A percentile compares a stretch with the other conserved stretches of the same genome.
These are phyloP conservation scores for Pterostichus niger DNA, from an alignment of 2,888 invertebrate species.

Conservation along the genomic window DNA sequence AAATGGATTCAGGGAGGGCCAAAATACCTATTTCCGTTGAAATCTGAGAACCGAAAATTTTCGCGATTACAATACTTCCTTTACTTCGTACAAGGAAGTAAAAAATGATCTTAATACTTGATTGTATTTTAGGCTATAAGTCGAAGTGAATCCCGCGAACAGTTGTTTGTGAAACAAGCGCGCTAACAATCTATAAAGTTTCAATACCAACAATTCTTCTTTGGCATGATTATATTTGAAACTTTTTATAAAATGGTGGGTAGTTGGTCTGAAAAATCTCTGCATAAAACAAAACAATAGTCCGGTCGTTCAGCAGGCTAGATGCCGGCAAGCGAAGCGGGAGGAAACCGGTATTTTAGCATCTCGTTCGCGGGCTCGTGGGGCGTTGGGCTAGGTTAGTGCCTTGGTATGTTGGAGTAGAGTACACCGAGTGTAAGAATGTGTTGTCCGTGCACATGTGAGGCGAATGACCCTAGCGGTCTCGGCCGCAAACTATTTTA, in stretches of 20 bases:
- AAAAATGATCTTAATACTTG: too few relatives aligned
- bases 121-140: too few relatives aligned
- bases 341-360: slow-evolving; percentile 62
- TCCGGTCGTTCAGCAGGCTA: not conserved
- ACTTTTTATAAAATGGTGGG: too few relatives aligned
- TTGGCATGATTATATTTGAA: slow-evolving; percentile 2
- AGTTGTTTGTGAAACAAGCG: too few relatives aligned
- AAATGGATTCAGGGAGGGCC: too few relatives aligned
- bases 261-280: not conserved
- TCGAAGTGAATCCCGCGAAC: too few relatives aligned
- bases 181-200: too few relatives aligned
- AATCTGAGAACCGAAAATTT: too few relatives aligned
- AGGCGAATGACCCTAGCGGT: slow-evolving; percentile 41
- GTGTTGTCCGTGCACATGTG: slow-evolving; percentile 9
- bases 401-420: slow-evolving; percentile 12
- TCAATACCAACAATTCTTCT: slow-evolving; percentile 1
- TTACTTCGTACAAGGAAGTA: too few relatives aligned
- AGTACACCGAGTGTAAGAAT: slow-evolving; percentile 36
- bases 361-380: slow-evolving; percentile 33
- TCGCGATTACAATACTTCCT: too few relatives aligned
- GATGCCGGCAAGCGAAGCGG: slow-evolving; percentile 4
- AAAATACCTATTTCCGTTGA: too few relatives aligned
- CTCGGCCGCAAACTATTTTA: too few relatives aligned
- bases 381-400: slow-evolving; percentile 61
- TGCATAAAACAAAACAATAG: slow-evolving; percentile 33